Conservation (phyloP, 2,888 invertebrate genomes). For the Drosophila mimetica region DNA sequence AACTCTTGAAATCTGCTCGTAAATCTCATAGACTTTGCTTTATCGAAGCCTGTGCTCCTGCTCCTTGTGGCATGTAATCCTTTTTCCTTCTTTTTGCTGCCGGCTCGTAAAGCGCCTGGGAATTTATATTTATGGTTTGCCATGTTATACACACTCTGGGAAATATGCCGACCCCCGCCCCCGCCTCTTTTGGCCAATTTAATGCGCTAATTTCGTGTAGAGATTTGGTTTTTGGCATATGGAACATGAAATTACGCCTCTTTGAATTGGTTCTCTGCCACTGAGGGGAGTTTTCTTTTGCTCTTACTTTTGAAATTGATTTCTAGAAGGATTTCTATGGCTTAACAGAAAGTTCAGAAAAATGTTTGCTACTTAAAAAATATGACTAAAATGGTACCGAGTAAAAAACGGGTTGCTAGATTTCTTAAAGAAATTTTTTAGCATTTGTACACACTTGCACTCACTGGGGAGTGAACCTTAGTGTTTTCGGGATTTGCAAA, state of each 20-base stretch:
- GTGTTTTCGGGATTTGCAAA: too few relatives aligned
- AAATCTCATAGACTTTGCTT: constrained; percentile 60
- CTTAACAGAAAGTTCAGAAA: too few relatives aligned
- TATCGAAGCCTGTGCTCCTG: constrained; percentile 42
- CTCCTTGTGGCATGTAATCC: constrained; percentile 63
- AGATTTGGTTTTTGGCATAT: constrained; percentile 21
- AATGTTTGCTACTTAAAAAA: too few relatives aligned
- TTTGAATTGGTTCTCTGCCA: constrained; percentile 3
- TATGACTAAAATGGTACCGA: too few relatives aligned
- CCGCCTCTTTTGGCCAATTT: constrained; percentile 21
- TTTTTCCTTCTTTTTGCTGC: constrained; percentile 27
- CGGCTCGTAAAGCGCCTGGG: constrained; percentile 51
- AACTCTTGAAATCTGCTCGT: constrained; percentile 59
- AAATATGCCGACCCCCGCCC: constrained; percentile 16
- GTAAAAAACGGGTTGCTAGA: too few relatives aligned
- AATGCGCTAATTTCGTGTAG: constrained; percentile 52
- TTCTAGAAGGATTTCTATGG: too few relatives aligned
- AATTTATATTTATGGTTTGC: constrained; percentile 52
- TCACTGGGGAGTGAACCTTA: too few relatives aligned
- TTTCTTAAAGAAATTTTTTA: too few relatives aligned
- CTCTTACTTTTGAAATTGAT: neutral
- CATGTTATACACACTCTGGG: constrained; percentile 27
- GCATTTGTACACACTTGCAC: too few relatives aligned
- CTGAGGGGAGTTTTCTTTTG: neutral
- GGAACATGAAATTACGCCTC: constrained; percentile 10